Conservation (phyloP, 2,888 invertebrate genomes). For the Agrotis exclamationis region DNA sequence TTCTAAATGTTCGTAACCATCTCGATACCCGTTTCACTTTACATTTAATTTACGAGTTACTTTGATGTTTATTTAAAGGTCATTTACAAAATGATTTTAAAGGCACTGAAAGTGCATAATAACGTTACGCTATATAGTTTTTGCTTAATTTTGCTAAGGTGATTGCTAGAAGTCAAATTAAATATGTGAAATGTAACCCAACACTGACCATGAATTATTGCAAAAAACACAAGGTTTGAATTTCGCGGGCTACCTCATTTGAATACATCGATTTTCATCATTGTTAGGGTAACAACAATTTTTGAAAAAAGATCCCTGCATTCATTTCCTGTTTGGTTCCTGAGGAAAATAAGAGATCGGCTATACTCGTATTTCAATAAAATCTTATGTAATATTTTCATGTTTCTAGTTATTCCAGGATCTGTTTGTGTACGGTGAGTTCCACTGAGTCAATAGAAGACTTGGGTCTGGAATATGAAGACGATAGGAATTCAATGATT, state of each 20-base stretch:
- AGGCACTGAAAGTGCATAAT: background rate
- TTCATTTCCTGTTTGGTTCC: background rate
- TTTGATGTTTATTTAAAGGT: conserved; percentile 11
- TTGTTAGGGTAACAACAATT: conserved; percentile 38
- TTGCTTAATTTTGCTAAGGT: conserved; percentile 13
- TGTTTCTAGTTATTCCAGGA: conserved; percentile 43
- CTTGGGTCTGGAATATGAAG: conserved; percentile 80
- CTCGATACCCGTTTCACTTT: conserved; percentile 29
- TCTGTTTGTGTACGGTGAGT: conserved; percentile 40
- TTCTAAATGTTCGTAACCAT: too few relatives aligned
- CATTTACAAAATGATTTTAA: background rate
- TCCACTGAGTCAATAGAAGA: conserved; percentile 79
- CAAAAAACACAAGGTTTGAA: too few relatives aligned
- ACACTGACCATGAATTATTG: too few relatives aligned
- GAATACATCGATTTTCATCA: background rate
- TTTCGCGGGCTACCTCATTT: too few relatives aligned
- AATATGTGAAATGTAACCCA: too few relatives aligned
- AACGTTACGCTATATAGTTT: background rate
- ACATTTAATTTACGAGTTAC: conserved; percentile 13
- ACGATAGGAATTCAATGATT: conserved; percentile 86
- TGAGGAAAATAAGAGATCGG: background rate
- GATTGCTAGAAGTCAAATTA: too few relatives aligned
- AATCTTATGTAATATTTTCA: background rate
- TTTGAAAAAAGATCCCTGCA: background rate
- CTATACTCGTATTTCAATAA: too few relatives aligned